phyloP scores from a whole-genome alignment of 1,140 invertebrate species.

The Drosophila orena region DNA sequence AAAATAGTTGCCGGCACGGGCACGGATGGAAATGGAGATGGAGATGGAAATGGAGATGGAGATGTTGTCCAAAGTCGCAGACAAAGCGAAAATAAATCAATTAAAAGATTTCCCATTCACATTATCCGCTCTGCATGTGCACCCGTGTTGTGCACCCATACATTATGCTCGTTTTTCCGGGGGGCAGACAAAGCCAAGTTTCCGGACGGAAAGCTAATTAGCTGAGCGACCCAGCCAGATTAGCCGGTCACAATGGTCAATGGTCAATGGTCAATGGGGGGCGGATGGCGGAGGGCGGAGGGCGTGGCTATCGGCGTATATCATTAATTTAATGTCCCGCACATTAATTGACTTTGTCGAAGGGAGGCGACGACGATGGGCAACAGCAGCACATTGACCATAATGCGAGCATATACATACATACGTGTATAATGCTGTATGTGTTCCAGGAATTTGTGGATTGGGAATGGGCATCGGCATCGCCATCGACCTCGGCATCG shows the following conservation, averaged over 20 bases:
- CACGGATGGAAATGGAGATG: constrained; percentile 18
- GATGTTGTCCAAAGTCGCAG: constrained; percentile 18
- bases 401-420: constrained; percentile 50
- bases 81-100: constrained; percentile 70
- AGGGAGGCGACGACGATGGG: constrained; percentile 3
- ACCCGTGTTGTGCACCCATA: not conserved
- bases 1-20: constrained; percentile 59
- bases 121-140: not conserved
- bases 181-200: constrained; percentile 6
- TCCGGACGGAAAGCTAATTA: constrained; percentile 66
- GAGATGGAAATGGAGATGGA: constrained; percentile 17
- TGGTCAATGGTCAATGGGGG: too few species aligned
- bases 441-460: not conserved
- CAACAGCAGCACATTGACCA: constrained; percentile 26
- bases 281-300: not conserved
- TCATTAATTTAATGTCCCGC: constrained; percentile 79
- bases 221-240: constrained; percentile 51
- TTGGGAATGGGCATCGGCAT: not conserved
- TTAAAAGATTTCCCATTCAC: constrained; percentile 62
- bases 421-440: constrained; percentile 41
- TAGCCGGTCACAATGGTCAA: not conserved
- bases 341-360: constrained; percentile 58
- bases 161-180: not conserved
- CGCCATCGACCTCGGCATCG: too few species aligned
- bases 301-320: constrained; percentile 63